These are phyloP conservation scores for Tuta absoluta DNA, from an alignment of 2,888 invertebrate species.

Conservation along the genomic window DNA sequence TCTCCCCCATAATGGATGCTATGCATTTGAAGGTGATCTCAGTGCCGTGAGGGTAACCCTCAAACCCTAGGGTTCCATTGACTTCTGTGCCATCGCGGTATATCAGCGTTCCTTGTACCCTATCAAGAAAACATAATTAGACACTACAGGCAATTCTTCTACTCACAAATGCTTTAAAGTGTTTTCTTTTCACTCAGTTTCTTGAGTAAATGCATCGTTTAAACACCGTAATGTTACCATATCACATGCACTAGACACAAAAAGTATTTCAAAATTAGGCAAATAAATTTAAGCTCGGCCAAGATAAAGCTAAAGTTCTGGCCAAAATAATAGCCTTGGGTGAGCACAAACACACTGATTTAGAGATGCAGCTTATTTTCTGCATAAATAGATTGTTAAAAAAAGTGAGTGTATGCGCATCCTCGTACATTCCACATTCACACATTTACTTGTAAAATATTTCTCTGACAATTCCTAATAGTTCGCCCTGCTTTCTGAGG, in stretches of 20 bases:
- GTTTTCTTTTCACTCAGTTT: neutral
- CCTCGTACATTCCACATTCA: conserved; percentile 21
- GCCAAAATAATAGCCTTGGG: conserved; percentile 65
- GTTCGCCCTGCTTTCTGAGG: conserved; percentile 74
- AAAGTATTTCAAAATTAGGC: conserved; percentile 65
- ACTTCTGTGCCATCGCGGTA: conserved; percentile 87
- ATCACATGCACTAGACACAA: conserved; percentile 66
- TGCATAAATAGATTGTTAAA: neutral
- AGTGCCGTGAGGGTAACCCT: conserved; percentile 89
- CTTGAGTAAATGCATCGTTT: neutral
- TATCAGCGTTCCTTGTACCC: conserved; percentile 89
- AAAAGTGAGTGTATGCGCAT: neutral
- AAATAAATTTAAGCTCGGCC: conserved; percentile 74
- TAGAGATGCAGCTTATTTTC: neutral
- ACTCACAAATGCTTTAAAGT: neutral
- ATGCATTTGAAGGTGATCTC: conserved; percentile 93
- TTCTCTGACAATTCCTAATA: conserved; percentile 44
- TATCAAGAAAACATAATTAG: conserved; percentile 42
- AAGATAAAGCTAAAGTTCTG: conserved; percentile 73
- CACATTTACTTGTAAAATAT: conserved; percentile 44
- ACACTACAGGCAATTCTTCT: neutral
- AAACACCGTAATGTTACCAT: neutral
- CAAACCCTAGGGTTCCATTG: conserved; percentile 83
- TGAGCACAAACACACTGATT: neutral
- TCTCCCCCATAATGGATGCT: conserved; percentile 89